Conservation (phyloP, 2,797 vertebrate species). For the Notolabrus celidotus region DNA sequence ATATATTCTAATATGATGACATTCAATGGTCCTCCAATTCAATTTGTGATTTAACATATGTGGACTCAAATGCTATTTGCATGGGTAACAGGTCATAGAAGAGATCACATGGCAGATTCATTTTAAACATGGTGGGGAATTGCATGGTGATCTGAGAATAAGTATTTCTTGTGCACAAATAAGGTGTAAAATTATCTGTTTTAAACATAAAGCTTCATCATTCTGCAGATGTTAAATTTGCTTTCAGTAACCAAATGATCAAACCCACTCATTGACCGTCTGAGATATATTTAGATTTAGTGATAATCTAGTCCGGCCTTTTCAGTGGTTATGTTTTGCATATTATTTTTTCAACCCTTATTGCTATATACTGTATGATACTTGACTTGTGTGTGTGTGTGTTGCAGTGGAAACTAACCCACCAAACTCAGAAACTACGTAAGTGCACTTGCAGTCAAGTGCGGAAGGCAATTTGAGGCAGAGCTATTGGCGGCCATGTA, state of each 20-base stretch:
- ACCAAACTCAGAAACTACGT: constrained; percentile 52
- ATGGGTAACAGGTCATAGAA: neutral
- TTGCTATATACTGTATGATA: constrained; percentile 18
- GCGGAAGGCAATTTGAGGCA: constrained; percentile 84
- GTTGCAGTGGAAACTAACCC: constrained; percentile 41
- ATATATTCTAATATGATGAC: too few relatives aligned
- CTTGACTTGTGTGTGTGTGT: constrained; percentile 33
- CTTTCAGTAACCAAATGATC: too few relatives aligned
- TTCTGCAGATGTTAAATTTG: too few relatives aligned
- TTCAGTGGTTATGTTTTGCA: constrained; percentile 26
- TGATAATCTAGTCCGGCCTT: constrained; percentile 9
- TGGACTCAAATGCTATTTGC: neutral
- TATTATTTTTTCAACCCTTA: neutral
- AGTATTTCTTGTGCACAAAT: neutral
- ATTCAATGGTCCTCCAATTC: too few relatives aligned
- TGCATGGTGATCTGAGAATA: neutral
- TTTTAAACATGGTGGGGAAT: too few relatives aligned
- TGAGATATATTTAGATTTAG: constrained; percentile 32
- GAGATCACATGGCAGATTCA: too few relatives aligned
- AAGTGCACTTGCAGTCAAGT: constrained; percentile 79
- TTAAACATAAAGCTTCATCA: too few relatives aligned
- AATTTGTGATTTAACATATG: too few relatives aligned
- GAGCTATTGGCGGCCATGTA: constrained; percentile 76
- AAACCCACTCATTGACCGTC: too few relatives aligned
- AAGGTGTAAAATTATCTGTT: too few relatives aligned